These are phyloP conservation scores for Napeogenes sylphis DNA, from an alignment of 2,888 invertebrate species.

Conservation along the genomic window DNA sequence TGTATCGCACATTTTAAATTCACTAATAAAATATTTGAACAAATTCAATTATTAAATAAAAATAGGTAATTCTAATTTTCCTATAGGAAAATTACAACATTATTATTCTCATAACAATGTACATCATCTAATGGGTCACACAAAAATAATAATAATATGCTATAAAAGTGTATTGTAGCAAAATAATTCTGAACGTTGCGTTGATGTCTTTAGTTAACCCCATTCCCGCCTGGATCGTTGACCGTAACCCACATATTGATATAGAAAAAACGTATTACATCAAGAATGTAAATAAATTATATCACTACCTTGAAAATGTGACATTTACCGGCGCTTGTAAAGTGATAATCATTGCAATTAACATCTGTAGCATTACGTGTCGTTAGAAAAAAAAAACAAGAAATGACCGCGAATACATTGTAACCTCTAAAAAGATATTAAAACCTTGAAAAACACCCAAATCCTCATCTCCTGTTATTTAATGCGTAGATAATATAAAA, in stretches of 20 bases:
- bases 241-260: conserved; percentile 44
- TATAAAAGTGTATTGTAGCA: conserved; percentile 13
- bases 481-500: conserved; percentile 12
- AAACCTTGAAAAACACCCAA: conserved; percentile 55
- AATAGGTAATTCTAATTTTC: no score
- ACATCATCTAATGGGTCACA: not conserved
- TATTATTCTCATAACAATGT: not conserved
- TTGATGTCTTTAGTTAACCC: conserved; percentile 52
- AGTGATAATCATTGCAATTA: conserved; percentile 65
- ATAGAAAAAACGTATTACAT: conserved; percentile 7
- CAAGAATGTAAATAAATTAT: conserved; percentile 5
- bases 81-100: no score
- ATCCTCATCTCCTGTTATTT: conserved; percentile 40
- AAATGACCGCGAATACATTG: conserved; percentile 43
- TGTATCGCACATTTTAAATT: no score
- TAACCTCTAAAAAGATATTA: conserved; percentile 46
- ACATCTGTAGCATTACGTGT: conserved; percentile 46
- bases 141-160: not conserved
- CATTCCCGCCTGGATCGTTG: conserved; percentile 37
- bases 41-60: no score
- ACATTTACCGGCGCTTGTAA: conserved; percentile 44
- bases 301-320: conserved; percentile 36
- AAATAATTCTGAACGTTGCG: conserved; percentile 32
- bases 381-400: conserved; percentile 49
- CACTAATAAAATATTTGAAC: no score